Evolutionary conservation across 2,113 vertebrate species (phyloP), one percentile per base, ranked within the genome.

Genomic region (Oenanthe oenanthe): DNA sequence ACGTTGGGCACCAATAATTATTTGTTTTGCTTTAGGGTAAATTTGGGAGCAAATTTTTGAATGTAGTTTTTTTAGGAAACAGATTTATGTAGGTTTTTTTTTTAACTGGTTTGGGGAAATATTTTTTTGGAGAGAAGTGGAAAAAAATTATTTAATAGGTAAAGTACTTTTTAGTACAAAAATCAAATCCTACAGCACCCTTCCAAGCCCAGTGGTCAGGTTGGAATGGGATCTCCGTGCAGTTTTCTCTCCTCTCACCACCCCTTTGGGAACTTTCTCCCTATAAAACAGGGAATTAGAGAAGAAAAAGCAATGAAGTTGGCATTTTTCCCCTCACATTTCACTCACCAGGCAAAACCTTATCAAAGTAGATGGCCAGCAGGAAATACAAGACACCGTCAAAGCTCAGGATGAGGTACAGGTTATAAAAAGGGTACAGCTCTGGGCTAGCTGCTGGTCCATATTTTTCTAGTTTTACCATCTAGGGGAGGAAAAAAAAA

Each of bases 301-400:
- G 40, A 53, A 67, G 10, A 67, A 89, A 67, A 66, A 15, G 5
- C 18, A 31, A 57, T 3, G 14, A 48, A 47, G 7, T 57, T 19
- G 20, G 17, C 15, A 6, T 51, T 65, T 36, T 67, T 3, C 10
- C 25, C 34, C 25, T 68, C 25, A n/a, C 14, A 2, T 57, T 72
- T 56, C 80, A 89, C 97, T 97, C 67, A 99, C 99, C 98, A 83
- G 99, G 98, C 31, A 99, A 96, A 31, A 99, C 97, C 94, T 98
- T 98, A 90, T 99, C 99, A 50, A 99, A 97, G 97, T 99, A 99
- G 67, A 99, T 21, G 13, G 98, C 98, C 80, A 99, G 36, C 50
- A 98, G 94, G 34, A 99, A 97, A 84, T 99, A 99, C 51, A 99
- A 94, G 84, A 98, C 7, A 47, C 98, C 97, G 97, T 99, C 99